These are phyloP conservation scores for Bellardia pandia DNA, from an alignment of 2,888 invertebrate genomes.

Conservation along the genomic window DNA sequence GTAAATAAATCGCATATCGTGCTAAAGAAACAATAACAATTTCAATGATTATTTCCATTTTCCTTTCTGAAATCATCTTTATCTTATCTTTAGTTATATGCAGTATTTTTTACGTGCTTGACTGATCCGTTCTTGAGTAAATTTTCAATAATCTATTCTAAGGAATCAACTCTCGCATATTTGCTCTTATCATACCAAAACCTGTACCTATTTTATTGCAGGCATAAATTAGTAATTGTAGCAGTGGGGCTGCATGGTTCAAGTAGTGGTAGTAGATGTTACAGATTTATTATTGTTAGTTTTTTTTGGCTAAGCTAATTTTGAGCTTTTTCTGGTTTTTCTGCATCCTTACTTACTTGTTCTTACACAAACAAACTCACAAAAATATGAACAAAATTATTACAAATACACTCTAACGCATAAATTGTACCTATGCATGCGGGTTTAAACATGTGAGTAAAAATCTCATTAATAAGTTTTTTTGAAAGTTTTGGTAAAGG, in stretches of 20 bases:
- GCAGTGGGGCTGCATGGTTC: background rate
- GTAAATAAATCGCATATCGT: too few relatives aligned
- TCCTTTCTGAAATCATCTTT: too few relatives aligned
- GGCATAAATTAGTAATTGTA: slow-evolving; percentile 38
- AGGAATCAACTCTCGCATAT: slow-evolving; percentile 20
- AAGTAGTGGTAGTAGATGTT: background rate
- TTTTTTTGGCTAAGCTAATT: slow-evolving; percentile 59
- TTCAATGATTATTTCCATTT: too few relatives aligned
- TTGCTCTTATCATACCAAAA: slow-evolving; percentile 4
- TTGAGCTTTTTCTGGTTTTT: slow-evolving; percentile 53
- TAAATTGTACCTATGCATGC: background rate
- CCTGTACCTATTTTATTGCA: slow-evolving; percentile 32
- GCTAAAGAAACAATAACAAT: too few relatives aligned
- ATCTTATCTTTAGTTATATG: too few relatives aligned
- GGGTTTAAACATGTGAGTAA: slow-evolving; percentile 7
- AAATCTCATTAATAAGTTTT: slow-evolving; percentile 58
- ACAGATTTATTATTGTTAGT: slow-evolving; percentile 57
- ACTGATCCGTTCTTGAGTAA: too few relatives aligned
- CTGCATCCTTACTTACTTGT: background rate
- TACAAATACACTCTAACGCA: too few relatives aligned
- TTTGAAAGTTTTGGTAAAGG: slow-evolving; percentile 49
- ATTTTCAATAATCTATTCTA: too few relatives aligned
- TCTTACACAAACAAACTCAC: background rate
- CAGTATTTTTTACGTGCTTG: too few relatives aligned
- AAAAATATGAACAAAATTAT: background rate